These are phyloP conservation scores for Nansenia antarctica DNA, from an alignment of 2,113 vertebrate genomes.

Conservation along the genomic window DNA sequence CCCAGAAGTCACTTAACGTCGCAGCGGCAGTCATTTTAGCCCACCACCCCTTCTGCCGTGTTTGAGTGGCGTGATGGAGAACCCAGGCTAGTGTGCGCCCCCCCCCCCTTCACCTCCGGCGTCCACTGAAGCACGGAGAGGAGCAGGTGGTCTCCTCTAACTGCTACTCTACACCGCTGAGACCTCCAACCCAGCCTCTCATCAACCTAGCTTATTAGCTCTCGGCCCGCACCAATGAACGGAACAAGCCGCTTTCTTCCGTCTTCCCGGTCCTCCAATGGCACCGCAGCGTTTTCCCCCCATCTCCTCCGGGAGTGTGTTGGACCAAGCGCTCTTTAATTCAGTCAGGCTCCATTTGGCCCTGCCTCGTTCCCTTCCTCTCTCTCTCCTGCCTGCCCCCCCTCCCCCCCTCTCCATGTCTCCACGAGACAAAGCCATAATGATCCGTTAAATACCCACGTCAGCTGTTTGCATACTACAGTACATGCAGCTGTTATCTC, in stretches of 20 bases:
- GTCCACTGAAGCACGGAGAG: background rate
- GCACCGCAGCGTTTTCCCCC: background rate
- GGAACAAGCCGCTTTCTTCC: background rate
- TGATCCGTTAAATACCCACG: conserved; percentile 61
- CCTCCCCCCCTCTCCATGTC: background rate
- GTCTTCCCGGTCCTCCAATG: background rate
- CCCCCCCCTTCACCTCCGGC: background rate
- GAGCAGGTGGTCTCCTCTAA: background rate
- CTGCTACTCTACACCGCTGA: background rate
- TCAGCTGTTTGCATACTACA: conserved; percentile 46
- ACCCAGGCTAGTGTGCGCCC: background rate
- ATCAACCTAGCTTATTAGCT: background rate
- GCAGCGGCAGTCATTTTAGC: background rate
- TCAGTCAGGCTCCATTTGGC: background rate
- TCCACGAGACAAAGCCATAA: conserved; percentile 42
- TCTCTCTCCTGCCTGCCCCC: background rate
- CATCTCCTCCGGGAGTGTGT: conserved; percentile 18
- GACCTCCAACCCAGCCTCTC: background rate
- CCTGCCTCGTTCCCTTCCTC: background rate
- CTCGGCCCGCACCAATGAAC: conserved; percentile 24
- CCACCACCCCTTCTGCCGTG: background rate
- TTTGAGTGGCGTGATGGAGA: background rate
- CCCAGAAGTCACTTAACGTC: no score
- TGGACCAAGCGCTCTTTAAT: background rate
- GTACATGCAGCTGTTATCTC: conserved; percentile 45